Percentiles rank a stretch among this genome's conserved stretches.
phyloP scores from a whole-genome alignment of 2,797 vertebrate species.

The Lagodon rhomboides region DNA sequence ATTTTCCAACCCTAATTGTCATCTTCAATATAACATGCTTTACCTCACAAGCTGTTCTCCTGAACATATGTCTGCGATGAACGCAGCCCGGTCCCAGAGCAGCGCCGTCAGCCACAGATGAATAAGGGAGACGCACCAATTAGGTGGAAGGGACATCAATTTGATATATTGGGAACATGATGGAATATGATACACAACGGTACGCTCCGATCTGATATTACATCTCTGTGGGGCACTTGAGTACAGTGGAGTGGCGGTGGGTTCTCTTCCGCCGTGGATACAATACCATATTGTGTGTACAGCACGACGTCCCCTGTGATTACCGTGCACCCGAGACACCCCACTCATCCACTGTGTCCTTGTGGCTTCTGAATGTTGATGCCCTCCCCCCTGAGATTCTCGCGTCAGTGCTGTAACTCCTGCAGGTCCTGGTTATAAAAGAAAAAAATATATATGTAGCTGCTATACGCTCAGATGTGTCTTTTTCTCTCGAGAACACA shows the following conservation, averaged over 20 bases:
- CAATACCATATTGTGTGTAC: slow-evolving; percentile 42
- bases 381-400: slow-evolving; percentile 20
- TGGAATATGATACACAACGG: slow-evolving; percentile 38
- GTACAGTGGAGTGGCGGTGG: slow-evolving; percentile 14
- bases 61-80: slow-evolving; percentile 50
- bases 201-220: slow-evolving; percentile 56
- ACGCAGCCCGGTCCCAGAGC: slow-evolving; percentile 50
- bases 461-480: slow-evolving; percentile 36
- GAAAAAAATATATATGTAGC: slow-evolving; percentile 10
- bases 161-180: slow-evolving; percentile 53
- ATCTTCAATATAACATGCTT: slow-evolving; percentile 21
- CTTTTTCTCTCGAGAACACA: not conserved
- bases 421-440: slow-evolving; percentile 32
- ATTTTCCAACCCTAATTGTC: slow-evolving; percentile 31
- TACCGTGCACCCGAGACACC: slow-evolving; percentile 27
- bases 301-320: slow-evolving; percentile 34
- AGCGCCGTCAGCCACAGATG: slow-evolving; percentile 46
- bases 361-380: slow-evolving; percentile 39
- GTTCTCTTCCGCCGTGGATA: slow-evolving; percentile 34
- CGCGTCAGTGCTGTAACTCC: slow-evolving; percentile 21
- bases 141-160: slow-evolving; percentile 54
- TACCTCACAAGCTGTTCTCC: slow-evolving; percentile 28
- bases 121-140: slow-evolving; percentile 58
- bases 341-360: slow-evolving; percentile 23
- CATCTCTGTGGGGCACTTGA: slow-evolving; percentile 59